Conservation (phyloP, 2,888 invertebrate genomes). For the Ophion slaviceki region DNA sequence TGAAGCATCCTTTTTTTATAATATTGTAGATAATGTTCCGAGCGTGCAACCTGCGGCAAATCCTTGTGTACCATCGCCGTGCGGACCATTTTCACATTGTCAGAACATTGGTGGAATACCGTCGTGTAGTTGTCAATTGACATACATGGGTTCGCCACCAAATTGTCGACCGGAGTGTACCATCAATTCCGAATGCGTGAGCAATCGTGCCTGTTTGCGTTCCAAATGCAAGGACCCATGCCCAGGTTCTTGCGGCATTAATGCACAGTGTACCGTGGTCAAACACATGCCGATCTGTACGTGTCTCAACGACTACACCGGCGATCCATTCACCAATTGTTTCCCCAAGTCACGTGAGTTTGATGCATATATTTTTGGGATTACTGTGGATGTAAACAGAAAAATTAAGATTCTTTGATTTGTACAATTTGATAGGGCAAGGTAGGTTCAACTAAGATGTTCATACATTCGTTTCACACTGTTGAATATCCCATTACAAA, state of each 20-base stretch:
- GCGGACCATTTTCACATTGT: slow-evolving; percentile 86
- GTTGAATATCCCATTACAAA: too few relatives aligned
- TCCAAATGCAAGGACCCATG: slow-evolving; percentile 92
- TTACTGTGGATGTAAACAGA: not conserved
- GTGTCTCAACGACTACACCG: slow-evolving; percentile 89
- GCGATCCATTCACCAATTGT: slow-evolving; percentile 89
- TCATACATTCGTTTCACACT: too few relatives aligned
- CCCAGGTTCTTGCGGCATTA: slow-evolving; percentile 90
- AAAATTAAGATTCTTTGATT: not conserved
- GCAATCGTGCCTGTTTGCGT: slow-evolving; percentile 90
- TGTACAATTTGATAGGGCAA: too few relatives aligned
- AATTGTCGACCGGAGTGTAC: slow-evolving; percentile 89
- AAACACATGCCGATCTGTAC: slow-evolving; percentile 91
- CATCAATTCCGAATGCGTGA: slow-evolving; percentile 90
- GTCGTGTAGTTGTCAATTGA: slow-evolving; percentile 84
- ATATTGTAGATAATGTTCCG: slow-evolving; percentile 83
- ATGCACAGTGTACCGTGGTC: slow-evolving; percentile 87
- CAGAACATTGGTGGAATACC: slow-evolving; percentile 84
- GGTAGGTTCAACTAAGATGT: too few relatives aligned
- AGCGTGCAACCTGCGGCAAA: slow-evolving; percentile 77
- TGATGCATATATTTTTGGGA: too few relatives aligned
- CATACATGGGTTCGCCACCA: slow-evolving; percentile 85
- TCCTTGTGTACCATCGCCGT: slow-evolving; percentile 86
- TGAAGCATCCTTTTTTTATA: not conserved
- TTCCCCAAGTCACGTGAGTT: slow-evolving; percentile 26